A percentile compares a stretch with the other conserved stretches of the same genome.
Evolutionary conservation across 23 tunicate species (phyloP).

Genomic region (Styela clava): DNA sequence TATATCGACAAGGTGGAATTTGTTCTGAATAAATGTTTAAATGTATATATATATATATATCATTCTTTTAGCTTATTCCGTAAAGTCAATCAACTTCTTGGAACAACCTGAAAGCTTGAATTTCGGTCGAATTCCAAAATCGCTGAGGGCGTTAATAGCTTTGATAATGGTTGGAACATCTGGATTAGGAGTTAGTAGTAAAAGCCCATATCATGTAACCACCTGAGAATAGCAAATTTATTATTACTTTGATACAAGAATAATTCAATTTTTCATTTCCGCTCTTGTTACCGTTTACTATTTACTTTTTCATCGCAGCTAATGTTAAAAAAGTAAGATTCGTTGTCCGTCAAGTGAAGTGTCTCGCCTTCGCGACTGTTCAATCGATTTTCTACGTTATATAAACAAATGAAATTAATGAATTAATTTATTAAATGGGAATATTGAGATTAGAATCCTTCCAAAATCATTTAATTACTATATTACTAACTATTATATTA

Average conservation of each 20-base stretch:
- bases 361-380: not conserved
- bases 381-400: not conserved
- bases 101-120: not conserved
- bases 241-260: too few relatives aligned
- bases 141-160: not conserved
- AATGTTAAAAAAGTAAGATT: not conserved
- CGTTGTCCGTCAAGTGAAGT: not conserved
- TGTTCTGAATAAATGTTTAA: too few relatives aligned
- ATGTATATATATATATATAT: too few relatives aligned
- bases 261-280: too few relatives aligned
- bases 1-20: too few relatives aligned
- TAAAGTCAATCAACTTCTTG: too few relatives aligned
- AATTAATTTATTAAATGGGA: too few relatives aligned
- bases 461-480: too few relatives aligned
- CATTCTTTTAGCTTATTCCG: too few relatives aligned
- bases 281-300: not conserved
- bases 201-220: not conserved
- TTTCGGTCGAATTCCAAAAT: not conserved
- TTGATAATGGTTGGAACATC: not conserved
- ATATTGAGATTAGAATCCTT: too few relatives aligned
- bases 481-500: too few relatives aligned
- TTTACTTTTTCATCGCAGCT: not conserved
- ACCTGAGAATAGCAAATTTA: not conserved
- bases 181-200: not conserved
- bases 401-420: too few relatives aligned